A percentile compares a stretch with the other conserved stretches of the same genome.
Evolutionary conservation across 2,113 vertebrate species (phyloP).

Genomic region (Aptenodytes forsteri): DNA sequence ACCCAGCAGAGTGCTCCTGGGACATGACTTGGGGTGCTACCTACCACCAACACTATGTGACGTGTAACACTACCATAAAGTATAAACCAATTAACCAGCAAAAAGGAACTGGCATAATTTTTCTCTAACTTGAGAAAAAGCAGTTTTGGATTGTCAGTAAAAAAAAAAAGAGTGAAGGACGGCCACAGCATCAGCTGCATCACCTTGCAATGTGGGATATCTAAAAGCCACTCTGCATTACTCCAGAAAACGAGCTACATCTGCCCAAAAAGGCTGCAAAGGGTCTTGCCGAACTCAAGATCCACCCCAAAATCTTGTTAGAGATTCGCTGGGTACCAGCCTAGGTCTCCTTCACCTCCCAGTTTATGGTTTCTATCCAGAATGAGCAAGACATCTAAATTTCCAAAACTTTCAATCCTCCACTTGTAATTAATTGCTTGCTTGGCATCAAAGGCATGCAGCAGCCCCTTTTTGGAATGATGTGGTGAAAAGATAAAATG

Average conservation of each 20-base stretch:
- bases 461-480: neutral
- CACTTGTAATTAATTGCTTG: neutral
- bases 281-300: neutral
- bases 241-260: fast-evolving
- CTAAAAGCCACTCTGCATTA: neutral
- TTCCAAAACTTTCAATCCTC: neutral
- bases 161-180: neutral
- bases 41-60: neutral
- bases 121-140: neutral
- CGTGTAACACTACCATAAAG: neutral
- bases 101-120: neutral
- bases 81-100: neutral
- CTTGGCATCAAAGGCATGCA: neutral
- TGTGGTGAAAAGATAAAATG: neutral
- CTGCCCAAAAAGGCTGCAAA: neutral
- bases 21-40: neutral
- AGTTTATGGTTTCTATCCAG: neutral
- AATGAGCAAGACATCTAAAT: neutral
- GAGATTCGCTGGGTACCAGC: neutral
- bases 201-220: neutral
- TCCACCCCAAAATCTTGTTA: neutral
- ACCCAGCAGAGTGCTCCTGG: neutral
- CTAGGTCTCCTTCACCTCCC: neutral
- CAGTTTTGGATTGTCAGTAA: neutral
- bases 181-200: neutral